Percentiles rank a stretch among this genome's conserved stretches.
Evolutionary conservation across 2,888 invertebrate species (phyloP).

Genomic region (Ethmia dodecea): DNA sequence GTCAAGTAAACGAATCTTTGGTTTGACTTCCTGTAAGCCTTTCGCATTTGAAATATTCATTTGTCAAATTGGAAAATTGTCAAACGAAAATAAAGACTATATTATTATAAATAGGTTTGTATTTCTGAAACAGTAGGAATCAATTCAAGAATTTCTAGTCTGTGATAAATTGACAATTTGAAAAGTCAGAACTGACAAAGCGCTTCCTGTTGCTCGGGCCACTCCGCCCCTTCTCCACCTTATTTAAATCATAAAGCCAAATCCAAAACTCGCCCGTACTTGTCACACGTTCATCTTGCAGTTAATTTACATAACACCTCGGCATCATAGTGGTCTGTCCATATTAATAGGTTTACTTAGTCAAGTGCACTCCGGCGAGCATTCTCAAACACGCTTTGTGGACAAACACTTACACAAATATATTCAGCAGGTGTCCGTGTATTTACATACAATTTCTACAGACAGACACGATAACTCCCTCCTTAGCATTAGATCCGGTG

Average conservation of each 20-base stretch:
- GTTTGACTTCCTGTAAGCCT: no score
- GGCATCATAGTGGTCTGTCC: constrained; percentile 42
- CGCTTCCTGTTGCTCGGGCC: no score
- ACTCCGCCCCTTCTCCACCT: constrained; percentile 2
- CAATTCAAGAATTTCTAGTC: no score
- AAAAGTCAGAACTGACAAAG: no score
- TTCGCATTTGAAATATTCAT: no score
- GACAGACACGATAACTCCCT: constrained; percentile 53
- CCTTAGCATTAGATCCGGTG: constrained; percentile 52
- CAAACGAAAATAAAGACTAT: no score
- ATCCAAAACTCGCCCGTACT: constrained; percentile 27
- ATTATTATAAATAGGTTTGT: no score
- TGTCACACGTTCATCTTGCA: constrained; percentile 38
- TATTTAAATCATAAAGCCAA: constrained; percentile 15
- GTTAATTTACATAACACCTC: constrained; percentile 59
- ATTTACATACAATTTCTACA: constrained; percentile 75
- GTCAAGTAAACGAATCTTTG: no score
- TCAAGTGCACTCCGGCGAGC: constrained; percentile 59
- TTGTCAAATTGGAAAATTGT: no score
- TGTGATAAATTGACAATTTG: no score
- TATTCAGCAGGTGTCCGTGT: constrained; percentile 74
- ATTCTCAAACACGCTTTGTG: constrained; percentile 56
- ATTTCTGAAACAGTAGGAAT: no score
- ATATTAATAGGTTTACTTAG: constrained; percentile 70
- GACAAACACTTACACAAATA: constrained; percentile 47